Evolutionary conservation across 2,888 invertebrate species (phyloP).

Genomic region (Sphecodes monilicornis): DNA sequence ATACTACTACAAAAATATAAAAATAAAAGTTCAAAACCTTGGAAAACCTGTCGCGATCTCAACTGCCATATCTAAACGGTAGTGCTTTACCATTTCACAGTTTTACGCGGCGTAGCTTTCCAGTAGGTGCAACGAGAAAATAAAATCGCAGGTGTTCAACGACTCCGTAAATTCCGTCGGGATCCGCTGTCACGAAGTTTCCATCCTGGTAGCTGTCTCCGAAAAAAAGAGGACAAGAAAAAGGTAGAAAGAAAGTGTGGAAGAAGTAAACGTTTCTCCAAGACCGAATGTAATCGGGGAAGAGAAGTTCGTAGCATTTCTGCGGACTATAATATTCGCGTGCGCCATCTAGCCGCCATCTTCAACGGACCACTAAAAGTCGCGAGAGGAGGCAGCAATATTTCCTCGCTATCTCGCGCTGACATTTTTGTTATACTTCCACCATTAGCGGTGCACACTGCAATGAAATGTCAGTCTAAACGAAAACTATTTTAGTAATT

Average conservation of each 20-base stretch:
- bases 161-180: slow-evolving; percentile 13
- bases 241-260: neutral
- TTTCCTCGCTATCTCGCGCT: slow-evolving; percentile 27
- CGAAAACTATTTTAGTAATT: too few species aligned
- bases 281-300: slow-evolving; percentile 8
- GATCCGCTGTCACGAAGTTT: slow-evolving; percentile 3
- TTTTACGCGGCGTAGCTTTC: neutral
- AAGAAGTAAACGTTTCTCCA: slow-evolving; percentile 2
- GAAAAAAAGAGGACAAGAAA: neutral
- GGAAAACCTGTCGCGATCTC: neutral
- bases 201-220: neutral
- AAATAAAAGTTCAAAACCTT: neutral
- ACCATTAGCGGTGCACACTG: slow-evolving; percentile 15
- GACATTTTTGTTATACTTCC: slow-evolving; percentile 36
- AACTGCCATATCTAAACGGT: neutral
- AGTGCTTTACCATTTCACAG: neutral
- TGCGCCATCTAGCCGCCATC: neutral
- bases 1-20: neutral
- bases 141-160: slow-evolving; percentile 31
- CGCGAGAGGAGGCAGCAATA: slow-evolving; percentile 1
- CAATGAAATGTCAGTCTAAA: too few species aligned
- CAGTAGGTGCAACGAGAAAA: slow-evolving; percentile 7
- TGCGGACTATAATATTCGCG: neutral
- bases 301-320: neutral
- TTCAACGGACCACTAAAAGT: slow-evolving; percentile 26